Base-by-base conservation (phyloP, 2,113 vertebrate genomes). In the Sturnus vulgaris region DNA sequence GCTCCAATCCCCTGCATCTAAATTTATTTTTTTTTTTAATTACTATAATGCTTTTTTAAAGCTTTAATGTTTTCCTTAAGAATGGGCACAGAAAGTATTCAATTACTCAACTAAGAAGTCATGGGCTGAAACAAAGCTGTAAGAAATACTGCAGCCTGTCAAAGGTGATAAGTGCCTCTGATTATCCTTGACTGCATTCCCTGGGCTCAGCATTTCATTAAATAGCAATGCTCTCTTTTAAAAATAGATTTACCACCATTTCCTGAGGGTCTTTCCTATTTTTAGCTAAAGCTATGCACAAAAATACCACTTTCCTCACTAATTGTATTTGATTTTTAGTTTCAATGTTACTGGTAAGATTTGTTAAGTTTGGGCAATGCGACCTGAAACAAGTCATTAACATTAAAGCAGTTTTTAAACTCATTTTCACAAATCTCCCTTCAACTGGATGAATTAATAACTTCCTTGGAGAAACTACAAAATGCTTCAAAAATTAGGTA, bases 181-280 rank as follows among this genome's bases (percentile, higher is more conserved):
- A 94, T 89, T 93, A 93, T 42, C 81, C 91, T 31, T 61, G 79
- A 79, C 88, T 72, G 86, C 70, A 44, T 89, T 96, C 66, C 80
- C 95, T 46, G 42, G 61, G 64, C 86, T 96, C 95, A 91, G 95
- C 91, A 82, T 93, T 93, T 92, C 95, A 95, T 84, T 93, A 94
- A 95, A 95, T 28, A 94, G 70, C 83, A 91, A 87, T 55, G 61
- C 53, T 59, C 40, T 53, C 46, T 59, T 88, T 90, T 82, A 93
- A 93, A 96, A 94, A 92, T 69, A 91, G 70, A 93, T 92, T 86
- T 68, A 70, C 39, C 80, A 79, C 49, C 37, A 6, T 31, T 21
- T 84, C 77, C 94, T 73, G 63, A 55, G 75, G 66, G 82, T 69
- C 75, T 80, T 90, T 30, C 33, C 33, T 27, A 52, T 25, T 76